Percentiles rank a stretch among this genome's conserved stretches.
Conservation (phyloP, 2,113 vertebrate species). For the Xenopus borealis region DNA sequence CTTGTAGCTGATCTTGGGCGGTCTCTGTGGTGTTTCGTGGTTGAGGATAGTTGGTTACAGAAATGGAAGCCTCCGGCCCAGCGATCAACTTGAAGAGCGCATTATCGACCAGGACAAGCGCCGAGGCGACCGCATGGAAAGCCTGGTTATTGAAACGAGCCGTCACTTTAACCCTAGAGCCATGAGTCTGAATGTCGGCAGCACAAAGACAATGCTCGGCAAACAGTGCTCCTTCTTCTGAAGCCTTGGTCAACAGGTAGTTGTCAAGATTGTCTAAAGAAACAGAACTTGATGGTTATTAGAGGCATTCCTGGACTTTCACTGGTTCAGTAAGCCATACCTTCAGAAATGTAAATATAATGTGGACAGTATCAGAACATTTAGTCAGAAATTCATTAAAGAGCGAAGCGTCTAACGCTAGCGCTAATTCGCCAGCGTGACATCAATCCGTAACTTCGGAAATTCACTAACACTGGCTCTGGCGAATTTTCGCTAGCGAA, state of each 20-base stretch:
- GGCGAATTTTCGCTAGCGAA: too few relatives aligned
- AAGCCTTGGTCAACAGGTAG: constrained; percentile 78
- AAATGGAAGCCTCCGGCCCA: constrained; percentile 82
- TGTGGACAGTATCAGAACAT: too few relatives aligned
- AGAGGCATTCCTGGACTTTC: too few relatives aligned
- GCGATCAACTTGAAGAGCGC: constrained; percentile 79
- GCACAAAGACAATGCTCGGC: constrained; percentile 85
- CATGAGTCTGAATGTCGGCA: constrained; percentile 61
- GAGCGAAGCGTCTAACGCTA: too few relatives aligned
- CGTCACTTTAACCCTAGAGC: constrained; percentile 56
- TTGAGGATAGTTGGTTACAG: constrained; percentile 84
- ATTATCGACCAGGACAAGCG: constrained; percentile 83
- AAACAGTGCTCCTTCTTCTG: constrained; percentile 81
- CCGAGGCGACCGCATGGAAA: constrained; percentile 84
- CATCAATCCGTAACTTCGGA: too few relatives aligned
- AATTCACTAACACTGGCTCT: too few relatives aligned
- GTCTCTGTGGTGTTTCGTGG: constrained; percentile 84
- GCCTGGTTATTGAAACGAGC: constrained; percentile 96
- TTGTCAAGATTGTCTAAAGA: constrained; percentile 76
- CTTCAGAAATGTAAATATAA: too few relatives aligned
- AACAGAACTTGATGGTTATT: too few relatives aligned
- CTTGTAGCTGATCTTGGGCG: constrained; percentile 81
- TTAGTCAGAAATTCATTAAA: too few relatives aligned
- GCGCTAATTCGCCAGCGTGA: too few relatives aligned
- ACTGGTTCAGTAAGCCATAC: too few relatives aligned